These are phyloP conservation scores for Grammomys dolichurus DNA, from an alignment of 2,113 vertebrate species.

Conservation along the genomic window DNA sequence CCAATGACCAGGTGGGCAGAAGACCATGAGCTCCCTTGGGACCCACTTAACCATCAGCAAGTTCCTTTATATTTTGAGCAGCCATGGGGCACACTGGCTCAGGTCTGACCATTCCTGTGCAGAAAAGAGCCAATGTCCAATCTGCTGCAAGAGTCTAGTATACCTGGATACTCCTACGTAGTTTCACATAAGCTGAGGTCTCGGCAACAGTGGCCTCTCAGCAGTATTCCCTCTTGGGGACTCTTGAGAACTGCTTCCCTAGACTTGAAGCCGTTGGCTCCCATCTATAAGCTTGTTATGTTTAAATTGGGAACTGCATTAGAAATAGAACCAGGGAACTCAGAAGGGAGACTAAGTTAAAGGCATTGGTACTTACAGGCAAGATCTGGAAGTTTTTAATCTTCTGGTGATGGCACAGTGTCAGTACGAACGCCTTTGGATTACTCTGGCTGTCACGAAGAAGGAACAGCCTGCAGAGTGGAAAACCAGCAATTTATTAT, in stretches of 20 bases:
- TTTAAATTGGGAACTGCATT: neutral
- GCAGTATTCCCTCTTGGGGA: too few species aligned
- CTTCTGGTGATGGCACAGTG: constrained; percentile 99
- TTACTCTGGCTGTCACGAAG: constrained; percentile 99
- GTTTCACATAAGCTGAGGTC: neutral
- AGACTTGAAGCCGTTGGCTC: neutral
- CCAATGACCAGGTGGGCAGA: neutral
- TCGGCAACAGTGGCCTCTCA: neutral
- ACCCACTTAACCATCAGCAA: rapidly evolving
- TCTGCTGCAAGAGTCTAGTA: rapidly evolving
- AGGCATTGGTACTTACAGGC: constrained; percentile 90
- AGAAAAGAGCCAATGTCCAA: neutral
- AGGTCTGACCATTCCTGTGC: neutral
- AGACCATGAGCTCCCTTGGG: neutral
- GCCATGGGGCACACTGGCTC: neutral
- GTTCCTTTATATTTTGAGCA: neutral
- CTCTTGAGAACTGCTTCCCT: too few species aligned
- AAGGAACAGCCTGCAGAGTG: constrained; percentile 93
- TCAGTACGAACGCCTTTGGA: constrained; percentile 99
- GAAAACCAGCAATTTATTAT: neutral
- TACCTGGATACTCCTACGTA: too few species aligned
- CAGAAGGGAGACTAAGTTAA: neutral
- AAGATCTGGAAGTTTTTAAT: constrained; percentile 99
- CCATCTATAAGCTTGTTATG: rapidly evolving
- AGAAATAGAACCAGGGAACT: neutral